Percentiles rank a stretch among this genome's conserved stretches.
Evolutionary conservation across 2,888 invertebrate species (phyloP).

Genomic region (Norana najaformis): DNA sequence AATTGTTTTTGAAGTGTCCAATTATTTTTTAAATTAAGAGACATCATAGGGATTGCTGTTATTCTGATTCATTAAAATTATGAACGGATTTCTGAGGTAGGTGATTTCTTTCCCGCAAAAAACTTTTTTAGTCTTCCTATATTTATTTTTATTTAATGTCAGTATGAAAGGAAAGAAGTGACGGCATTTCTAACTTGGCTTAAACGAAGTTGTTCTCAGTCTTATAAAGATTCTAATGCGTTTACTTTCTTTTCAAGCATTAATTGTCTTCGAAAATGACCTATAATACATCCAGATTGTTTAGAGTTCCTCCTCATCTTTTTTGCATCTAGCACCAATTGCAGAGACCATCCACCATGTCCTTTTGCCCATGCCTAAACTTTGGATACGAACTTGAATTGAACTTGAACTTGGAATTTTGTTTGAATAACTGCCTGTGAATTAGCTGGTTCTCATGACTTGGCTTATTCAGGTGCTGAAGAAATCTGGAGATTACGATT

Average conservation of each 20-base stretch:
- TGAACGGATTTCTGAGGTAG: too few relatives aligned
- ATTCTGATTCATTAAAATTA: too few relatives aligned
- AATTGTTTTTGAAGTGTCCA: not conserved
- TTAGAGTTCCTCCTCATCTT: not conserved
- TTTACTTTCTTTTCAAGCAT: not conserved
- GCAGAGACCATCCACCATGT: not conserved
- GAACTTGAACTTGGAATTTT: not conserved
- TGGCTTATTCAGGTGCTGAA: not conserved
- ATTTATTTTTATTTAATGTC: not conserved
- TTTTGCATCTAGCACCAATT: not conserved
- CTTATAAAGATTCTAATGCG: not conserved
- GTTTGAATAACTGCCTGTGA: not conserved
- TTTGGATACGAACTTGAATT: not conserved
- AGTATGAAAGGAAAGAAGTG: not conserved
- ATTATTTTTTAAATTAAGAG: not conserved
- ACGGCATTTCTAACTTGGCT: not conserved
- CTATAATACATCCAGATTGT: not conserved
- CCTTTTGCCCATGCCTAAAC: not conserved
- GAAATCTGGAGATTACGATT: not conserved
- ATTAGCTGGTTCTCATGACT: not conserved
- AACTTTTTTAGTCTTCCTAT: not conserved
- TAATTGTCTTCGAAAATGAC: not conserved
- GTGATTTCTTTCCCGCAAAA: too few relatives aligned
- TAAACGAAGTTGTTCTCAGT: too few relatives aligned
- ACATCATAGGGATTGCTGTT: too few relatives aligned